A percentile compares a stretch with the other conserved stretches of the same genome.
Evolutionary conservation across 2,113 vertebrate genomes (phyloP).

Genomic region (Pseudorasbora parva): DNA sequence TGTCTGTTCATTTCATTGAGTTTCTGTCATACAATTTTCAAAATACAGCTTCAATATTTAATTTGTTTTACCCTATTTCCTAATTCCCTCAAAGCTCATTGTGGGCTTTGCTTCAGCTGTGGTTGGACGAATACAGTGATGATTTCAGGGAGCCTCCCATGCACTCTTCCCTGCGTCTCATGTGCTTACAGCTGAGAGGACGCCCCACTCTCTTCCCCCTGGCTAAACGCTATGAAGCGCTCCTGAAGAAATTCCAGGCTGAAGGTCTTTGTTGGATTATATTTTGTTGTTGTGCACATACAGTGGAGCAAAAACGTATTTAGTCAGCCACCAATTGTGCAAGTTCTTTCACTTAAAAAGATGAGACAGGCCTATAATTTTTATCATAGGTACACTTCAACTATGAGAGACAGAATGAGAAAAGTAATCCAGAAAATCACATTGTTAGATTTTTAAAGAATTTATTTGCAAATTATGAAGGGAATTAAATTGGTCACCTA

Average conservation of each 20-base stretch:
- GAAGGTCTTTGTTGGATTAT: conserved; percentile 63
- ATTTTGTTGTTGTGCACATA: neutral
- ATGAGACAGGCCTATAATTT: no score
- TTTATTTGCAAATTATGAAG: no score
- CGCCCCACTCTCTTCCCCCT: conserved; percentile 68
- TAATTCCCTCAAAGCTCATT: conserved; percentile 64
- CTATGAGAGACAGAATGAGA: no score
- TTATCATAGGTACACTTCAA: no score
- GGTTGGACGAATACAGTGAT: conserved; percentile 83
- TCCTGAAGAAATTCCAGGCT: conserved; percentile 74
- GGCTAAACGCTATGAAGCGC: conserved; percentile 70
- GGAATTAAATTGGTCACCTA: no score
- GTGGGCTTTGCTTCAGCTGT: conserved; percentile 75
- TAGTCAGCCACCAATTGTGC: no score
- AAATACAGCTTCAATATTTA: neutral
- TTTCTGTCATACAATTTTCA: neutral
- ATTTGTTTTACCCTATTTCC: neutral
- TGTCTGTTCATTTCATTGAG: no score
- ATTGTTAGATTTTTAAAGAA: no score
- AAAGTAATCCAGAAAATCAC: no score
- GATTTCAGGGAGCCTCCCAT: conserved; percentile 83
- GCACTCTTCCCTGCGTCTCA: conserved; percentile 63
- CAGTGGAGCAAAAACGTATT: no score
- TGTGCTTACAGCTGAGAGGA: conserved; percentile 67
- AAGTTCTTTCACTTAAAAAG: no score